phyloP scores from a whole-genome alignment of 1,140 invertebrate genomes.

The Lepidostoma basale region DNA sequence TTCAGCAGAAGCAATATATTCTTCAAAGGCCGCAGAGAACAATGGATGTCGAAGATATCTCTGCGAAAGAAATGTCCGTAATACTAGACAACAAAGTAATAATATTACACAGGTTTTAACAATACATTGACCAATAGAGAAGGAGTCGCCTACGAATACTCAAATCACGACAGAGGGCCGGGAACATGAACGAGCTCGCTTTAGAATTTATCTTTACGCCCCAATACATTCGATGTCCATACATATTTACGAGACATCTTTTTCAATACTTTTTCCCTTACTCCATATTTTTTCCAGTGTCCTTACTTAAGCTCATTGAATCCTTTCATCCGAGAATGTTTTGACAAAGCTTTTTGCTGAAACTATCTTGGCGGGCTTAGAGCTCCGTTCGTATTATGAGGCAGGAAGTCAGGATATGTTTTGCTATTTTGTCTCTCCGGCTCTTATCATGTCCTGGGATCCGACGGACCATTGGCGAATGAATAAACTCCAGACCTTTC shows the following conservation, averaged over 20 bases:
- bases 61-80: too few species aligned
- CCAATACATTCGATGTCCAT: not conserved
- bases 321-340: constrained; percentile 23
- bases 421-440: constrained; percentile 1
- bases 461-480: constrained; percentile 10
- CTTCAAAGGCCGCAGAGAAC: too few species aligned
- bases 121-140: too few species aligned
- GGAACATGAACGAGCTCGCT: not conserved
- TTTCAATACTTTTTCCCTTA: constrained; percentile 19
- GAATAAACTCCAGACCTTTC: constrained; percentile 17
- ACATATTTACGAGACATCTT: constrained; percentile 12
- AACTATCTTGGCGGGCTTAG: constrained; percentile 5
- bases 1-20: too few species aligned
- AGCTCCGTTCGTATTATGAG: constrained; percentile 13
- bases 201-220: constrained; percentile 2
- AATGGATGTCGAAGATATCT: too few species aligned
- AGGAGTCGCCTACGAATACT: too few species aligned
- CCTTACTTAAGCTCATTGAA: constrained; percentile 25
- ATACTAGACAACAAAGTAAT: too few species aligned
- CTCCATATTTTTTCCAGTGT: constrained; percentile 16
- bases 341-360: constrained; percentile 24
- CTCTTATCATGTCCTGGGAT: constrained; percentile 11
- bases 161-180: too few species aligned
- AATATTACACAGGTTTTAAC: too few species aligned
- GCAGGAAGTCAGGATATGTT: constrained; percentile 18